Percentiles rank a stretch among this genome's conserved stretches.
Evolutionary conservation across 2,888 invertebrate genomes (phyloP).

Genomic region (Mythimna ferrago): DNA sequence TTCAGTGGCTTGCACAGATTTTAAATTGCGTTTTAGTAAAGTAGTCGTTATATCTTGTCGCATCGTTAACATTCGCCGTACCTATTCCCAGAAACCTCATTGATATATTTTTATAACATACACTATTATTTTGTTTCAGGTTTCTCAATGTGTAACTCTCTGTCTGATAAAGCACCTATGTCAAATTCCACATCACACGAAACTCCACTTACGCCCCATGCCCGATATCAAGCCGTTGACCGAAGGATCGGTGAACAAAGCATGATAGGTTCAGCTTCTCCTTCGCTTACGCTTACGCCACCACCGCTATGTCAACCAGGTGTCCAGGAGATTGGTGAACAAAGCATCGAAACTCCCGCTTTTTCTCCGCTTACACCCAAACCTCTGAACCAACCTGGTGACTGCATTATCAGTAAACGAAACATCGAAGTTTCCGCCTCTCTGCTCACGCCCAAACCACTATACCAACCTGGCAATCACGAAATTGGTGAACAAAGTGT

Average conservation of each 20-base stretch:
- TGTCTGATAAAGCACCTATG: constrained; percentile 11
- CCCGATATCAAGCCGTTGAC: constrained; percentile 11
- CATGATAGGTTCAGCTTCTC: constrained; percentile 13
- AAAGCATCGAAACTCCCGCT: constrained; percentile 12
- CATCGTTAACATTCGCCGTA: constrained; percentile 7
- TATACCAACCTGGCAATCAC: constrained; percentile 9
- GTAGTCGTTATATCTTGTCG: constrained; percentile 7
- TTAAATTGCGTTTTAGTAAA: constrained; percentile 9
- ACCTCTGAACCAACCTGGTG: constrained; percentile 12
- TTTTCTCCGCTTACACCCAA: constrained; percentile 11
- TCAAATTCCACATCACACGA: constrained; percentile 10
- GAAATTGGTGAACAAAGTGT: constrained; percentile 4
- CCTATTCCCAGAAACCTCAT: constrained; percentile 8
- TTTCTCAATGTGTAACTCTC: constrained; percentile 9
- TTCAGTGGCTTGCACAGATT: constrained; percentile 9
- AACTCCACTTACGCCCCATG: constrained; percentile 14
- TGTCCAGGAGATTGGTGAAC: constrained; percentile 3
- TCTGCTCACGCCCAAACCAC: constrained; percentile 5
- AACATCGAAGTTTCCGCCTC: constrained; percentile 6
- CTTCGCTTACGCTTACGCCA: constrained; percentile 17
- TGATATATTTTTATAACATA: constrained; percentile 6
- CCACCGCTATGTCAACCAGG: constrained; percentile 8
- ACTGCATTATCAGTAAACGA: constrained; percentile 7
- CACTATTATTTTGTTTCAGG: constrained; percentile 11
- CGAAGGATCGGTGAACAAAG: constrained; percentile 12